Evolutionary conservation across 2,888 invertebrate genomes (phyloP).

Genomic region (Buathra laborator): DNA sequence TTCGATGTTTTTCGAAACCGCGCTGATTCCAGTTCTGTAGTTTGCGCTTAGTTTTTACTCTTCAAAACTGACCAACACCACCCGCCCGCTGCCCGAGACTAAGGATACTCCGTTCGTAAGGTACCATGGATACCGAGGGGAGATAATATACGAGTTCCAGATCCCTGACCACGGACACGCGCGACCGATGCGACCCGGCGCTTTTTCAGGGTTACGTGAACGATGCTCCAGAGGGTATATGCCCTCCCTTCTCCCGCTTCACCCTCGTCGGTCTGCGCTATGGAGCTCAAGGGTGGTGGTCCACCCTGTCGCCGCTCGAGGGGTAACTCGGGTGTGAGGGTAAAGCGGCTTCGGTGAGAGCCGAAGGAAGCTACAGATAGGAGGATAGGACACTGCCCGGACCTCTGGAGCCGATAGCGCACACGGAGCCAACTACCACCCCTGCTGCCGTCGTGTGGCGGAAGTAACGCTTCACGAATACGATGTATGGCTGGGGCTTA

Average conservation of each 20-base stretch:
- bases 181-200: slow-evolving; percentile 28
- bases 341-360: slow-evolving; percentile 21
- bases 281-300: slow-evolving; percentile 15
- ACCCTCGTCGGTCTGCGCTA: not conserved
- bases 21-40: not conserved
- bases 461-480: slow-evolving; percentile 73
- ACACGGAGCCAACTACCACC: slow-evolving; percentile 1
- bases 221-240: slow-evolving; percentile 26
- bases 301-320: slow-evolving; percentile 10
- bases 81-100: not conserved
- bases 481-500: slow-evolving; percentile 74
- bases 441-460: slow-evolving; percentile 50
- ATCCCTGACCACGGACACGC: slow-evolving; percentile 62
- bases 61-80: slow-evolving; percentile 4
- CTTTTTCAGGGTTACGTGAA: slow-evolving; percentile 62
- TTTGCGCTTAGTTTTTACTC: not conserved
- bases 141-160: slow-evolving; percentile 31
- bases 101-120: not conserved
- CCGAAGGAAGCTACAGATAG: slow-evolving; percentile 37
- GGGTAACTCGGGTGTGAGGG: slow-evolving; percentile 7
- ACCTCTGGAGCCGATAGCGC: slow-evolving; percentile 12
- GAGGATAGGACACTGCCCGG: slow-evolving; percentile 39
- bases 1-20: not conserved
- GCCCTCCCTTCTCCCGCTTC: slow-evolving; percentile 10
- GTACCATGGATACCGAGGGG: not conserved